phyloP scores from a whole-genome alignment of 1,140 invertebrate genomes.

The Polyergus mexicanus region DNA sequence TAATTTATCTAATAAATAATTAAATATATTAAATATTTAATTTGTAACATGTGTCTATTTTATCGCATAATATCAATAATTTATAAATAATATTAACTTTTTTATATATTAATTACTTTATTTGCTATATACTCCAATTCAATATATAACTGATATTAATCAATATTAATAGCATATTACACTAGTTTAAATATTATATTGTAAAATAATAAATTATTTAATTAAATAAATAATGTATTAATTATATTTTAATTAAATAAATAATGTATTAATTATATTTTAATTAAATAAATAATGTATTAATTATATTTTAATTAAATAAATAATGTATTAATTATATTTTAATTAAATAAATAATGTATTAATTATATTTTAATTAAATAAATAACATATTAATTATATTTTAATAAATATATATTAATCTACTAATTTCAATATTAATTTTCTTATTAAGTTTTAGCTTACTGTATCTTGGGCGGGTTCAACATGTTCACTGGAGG shows the following conservation, averaged over 20 bases:
- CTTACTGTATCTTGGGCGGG: conserved; percentile 77
- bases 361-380: too few species aligned
- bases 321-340: neutral
- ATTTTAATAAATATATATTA: neutral
- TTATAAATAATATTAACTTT: neutral
- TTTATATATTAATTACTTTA: neutral
- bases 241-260: neutral
- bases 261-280: neutral
- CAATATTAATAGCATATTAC: neutral
- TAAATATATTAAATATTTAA: conserved; percentile 15
- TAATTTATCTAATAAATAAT: conserved; percentile 10
- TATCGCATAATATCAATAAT: conserved; percentile 11
- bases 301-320: neutral
- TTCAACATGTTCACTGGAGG: conserved; percentile 73
- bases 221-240: neutral
- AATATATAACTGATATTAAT: neutral
- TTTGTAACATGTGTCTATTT: neutral
- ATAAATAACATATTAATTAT: neutral
- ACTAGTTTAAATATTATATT: too few species aligned
- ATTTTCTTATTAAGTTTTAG: conserved; percentile 13
- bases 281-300: conserved; percentile 1
- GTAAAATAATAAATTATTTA: conserved; percentile 8
- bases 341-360: too few species aligned
- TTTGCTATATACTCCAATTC: neutral
- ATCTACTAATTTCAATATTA: conserved; percentile 17